Conservation (phyloP, 2,113 vertebrate genomes). For the Anolis carolinensis region DNA sequence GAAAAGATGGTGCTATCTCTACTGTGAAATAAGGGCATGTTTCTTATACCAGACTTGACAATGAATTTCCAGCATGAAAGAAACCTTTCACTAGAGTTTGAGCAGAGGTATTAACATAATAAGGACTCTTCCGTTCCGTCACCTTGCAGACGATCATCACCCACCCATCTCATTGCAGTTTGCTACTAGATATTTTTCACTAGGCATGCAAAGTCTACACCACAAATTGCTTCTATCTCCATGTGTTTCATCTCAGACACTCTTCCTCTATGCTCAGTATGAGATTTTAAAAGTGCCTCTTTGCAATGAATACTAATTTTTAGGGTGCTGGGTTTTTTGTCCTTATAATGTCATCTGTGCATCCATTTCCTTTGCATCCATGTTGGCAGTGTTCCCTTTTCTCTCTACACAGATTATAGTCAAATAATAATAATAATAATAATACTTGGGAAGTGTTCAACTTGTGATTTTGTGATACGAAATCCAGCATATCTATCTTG, state of each 20-base stretch:
- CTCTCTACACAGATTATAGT: conserved; percentile 13
- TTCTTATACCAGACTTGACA: conserved; percentile 66
- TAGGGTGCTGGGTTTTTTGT: not conserved
- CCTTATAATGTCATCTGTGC: not conserved
- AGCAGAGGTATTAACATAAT: conserved; percentile 66
- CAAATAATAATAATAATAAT: too few relatives aligned
- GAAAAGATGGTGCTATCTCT: conserved; percentile 58
- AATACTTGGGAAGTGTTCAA: too few relatives aligned
- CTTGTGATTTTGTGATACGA: too few relatives aligned
- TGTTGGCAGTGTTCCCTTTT: not conserved
- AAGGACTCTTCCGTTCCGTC: conserved; percentile 20
- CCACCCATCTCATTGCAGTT: not conserved
- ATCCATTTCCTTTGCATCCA: not conserved
- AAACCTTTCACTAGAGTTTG: conserved; percentile 52
- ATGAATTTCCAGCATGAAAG: conserved; percentile 64
- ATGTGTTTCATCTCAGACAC: not conserved
- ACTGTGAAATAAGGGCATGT: conserved; percentile 60
- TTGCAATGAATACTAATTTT: conserved; percentile 11
- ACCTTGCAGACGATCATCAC: not conserved
- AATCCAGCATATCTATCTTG: too few relatives aligned
- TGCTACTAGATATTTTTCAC: conserved; percentile 11
- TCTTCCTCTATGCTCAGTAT: conserved; percentile 18
- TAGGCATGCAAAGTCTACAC: not conserved
- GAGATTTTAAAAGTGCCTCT: not conserved
- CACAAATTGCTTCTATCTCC: not conserved